Evolutionary conservation across 2,888 invertebrate genomes (phyloP), one percentile per base, ranked within the genome.

Genomic region (Drosophila mercatorum): DNA sequence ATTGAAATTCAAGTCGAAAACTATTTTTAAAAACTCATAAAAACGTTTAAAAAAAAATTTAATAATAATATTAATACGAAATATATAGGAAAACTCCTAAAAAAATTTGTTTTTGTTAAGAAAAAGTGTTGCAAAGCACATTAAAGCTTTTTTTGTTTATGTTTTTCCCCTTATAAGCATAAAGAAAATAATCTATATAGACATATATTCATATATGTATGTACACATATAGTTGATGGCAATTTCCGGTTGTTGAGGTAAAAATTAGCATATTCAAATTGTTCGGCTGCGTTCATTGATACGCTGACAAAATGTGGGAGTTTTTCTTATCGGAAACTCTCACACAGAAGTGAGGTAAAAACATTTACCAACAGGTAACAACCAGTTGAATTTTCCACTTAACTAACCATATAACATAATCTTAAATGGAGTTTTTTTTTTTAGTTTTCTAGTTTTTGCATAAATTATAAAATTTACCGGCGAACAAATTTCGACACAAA

Each of bases 391-490:
- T 77, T 78, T 72, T 68, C 67, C 71, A 75, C 67, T 68, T 70
- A 68, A 74, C 74, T 68, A 58, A 56, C 52, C 76, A 73, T 57
- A 68, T 62, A 62, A 53, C 65, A 72, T 65, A 70, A 72, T 56
- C 59, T 43, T 22, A 43, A 70, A 55, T 58, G 38, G 55, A 49
- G 34, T 31, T 47, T 47, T 47, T 47, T 53, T 53, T 11, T 22
- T 22, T 38, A 43, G 5, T 41, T 55, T 57, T 49, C 47, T 31
- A 59, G 40, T 55, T 73, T 75, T 87, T 81, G 88, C 84, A 89
- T 85, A 89, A 87, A 89, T 89, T 85, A 81, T 26, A 55, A 41
- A 41, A 63, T 69, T 75, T 68, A 77, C 79, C 79, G 56, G 74
- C 68, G 43, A 80, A 74, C 86, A 79, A 68, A 70, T 78, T 74